phyloP scores from a whole-genome alignment of 2,888 invertebrate genomes.

The Caenorhabditis imperialis region DNA sequence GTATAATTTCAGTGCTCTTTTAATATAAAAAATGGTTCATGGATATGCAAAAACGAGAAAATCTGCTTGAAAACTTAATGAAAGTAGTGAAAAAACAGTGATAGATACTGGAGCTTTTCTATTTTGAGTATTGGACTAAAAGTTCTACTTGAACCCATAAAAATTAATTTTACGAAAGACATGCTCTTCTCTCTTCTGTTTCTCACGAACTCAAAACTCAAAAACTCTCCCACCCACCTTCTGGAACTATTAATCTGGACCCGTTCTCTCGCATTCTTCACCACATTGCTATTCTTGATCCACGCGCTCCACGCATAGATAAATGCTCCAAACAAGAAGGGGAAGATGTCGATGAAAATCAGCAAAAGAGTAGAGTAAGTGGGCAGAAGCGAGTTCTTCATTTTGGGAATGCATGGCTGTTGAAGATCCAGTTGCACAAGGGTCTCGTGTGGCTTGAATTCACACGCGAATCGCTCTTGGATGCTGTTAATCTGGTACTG shows the following conservation, averaged over 20 bases:
- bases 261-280: constrained; percentile 66
- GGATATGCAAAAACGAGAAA: too few relatives aligned
- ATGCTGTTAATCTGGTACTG: constrained; percentile 66
- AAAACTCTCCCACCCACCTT: constrained; percentile 48
- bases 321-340: constrained; percentile 70
- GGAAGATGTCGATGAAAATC: constrained; percentile 72
- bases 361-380: constrained; percentile 72
- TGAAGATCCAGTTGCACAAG: constrained; percentile 66
- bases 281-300: constrained; percentile 68
- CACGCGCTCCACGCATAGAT: constrained; percentile 73
- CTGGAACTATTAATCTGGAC: constrained; percentile 71
- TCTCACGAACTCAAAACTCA: too few relatives aligned
- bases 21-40: too few relatives aligned
- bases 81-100: too few relatives aligned
- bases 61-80: too few relatives aligned
- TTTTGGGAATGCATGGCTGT: constrained; percentile 73
- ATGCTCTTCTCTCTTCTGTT: too few relatives aligned
- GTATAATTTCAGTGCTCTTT: too few relatives aligned
- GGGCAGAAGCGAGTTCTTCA: constrained; percentile 74
- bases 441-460: constrained; percentile 65
- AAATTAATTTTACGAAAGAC: too few relatives aligned
- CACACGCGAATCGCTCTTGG: constrained; percentile 67
- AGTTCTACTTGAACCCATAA: too few relatives aligned
- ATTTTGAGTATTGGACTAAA: too few relatives aligned
- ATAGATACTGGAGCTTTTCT: too few relatives aligned